A percentile compares a stretch with the other conserved stretches of the same genome.
phyloP scores from a whole-genome alignment of 23 tunicate species.

The Styela plicata region DNA sequence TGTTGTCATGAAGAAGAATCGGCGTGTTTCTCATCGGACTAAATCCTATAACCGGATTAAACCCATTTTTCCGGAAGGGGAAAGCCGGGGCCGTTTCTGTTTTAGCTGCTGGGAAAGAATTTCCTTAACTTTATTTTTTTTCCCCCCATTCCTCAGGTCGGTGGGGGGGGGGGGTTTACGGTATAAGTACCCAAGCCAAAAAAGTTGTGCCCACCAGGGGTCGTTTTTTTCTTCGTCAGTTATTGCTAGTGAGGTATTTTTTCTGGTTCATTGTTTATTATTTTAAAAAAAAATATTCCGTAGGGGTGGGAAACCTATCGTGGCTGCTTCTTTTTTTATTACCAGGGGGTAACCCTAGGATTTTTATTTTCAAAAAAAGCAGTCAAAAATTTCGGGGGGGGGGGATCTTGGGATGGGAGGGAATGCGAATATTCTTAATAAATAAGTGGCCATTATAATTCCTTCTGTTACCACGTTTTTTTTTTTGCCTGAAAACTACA shows the following conservation, averaged over 20 bases:
- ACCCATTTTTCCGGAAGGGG: slow-evolving; percentile 70
- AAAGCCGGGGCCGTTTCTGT: slow-evolving; percentile 74
- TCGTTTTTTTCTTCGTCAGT: not conserved
- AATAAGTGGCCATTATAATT: slow-evolving; percentile 54
- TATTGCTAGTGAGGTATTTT: too few relatives aligned
- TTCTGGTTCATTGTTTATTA: not conserved
- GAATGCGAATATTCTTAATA: slow-evolving; percentile 82
- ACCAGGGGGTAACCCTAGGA: slow-evolving; percentile 60
- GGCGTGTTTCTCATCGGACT: slow-evolving; percentile 98
- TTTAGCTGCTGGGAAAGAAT: slow-evolving; percentile 86
- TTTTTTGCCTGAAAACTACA: slow-evolving; percentile 83
- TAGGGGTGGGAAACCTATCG: too few relatives aligned
- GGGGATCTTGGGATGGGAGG: slow-evolving; percentile 65
- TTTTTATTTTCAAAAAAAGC: slow-evolving; percentile 56
- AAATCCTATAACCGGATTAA: slow-evolving; percentile 89
- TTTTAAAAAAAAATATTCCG: too few relatives aligned
- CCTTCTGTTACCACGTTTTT: slow-evolving; percentile 94
- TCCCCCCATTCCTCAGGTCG: slow-evolving; percentile 23
- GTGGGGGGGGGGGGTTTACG: too few relatives aligned
- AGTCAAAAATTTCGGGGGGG: too few relatives aligned
- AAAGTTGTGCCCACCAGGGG: slow-evolving; percentile 51
- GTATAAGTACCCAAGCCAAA: slow-evolving; percentile 4
- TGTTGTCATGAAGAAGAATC: slow-evolving; percentile 89
- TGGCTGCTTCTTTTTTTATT: slow-evolving; percentile 54
- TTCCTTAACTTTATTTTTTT: slow-evolving; percentile 40